phyloP scores from a whole-genome alignment of 2,888 invertebrate genomes.

The Acrobasis suavella region DNA sequence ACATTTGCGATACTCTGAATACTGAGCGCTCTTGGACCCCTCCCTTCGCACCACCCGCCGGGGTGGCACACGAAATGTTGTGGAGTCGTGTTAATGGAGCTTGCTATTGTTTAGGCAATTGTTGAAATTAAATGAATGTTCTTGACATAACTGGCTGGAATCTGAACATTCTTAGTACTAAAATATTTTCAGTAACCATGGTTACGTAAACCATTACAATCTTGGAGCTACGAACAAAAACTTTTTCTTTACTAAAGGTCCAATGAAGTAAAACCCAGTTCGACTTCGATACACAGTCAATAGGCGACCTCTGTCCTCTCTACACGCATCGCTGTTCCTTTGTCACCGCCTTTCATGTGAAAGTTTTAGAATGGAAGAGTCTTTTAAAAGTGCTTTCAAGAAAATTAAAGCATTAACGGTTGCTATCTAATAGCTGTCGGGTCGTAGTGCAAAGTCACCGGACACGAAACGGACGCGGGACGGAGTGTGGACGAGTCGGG shows the following conservation, averaged over 20 bases:
- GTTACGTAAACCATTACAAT: constrained; percentile 9
- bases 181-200: constrained; percentile 21
- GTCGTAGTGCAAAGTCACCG: constrained; percentile 31
- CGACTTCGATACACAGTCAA: constrained; percentile 24
- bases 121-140: constrained; percentile 45
- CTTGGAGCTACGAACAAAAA: not conserved
- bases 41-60: constrained; percentile 37
- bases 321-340: constrained; percentile 55
- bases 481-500: too few species aligned
- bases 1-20: constrained; percentile 83
- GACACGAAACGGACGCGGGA: constrained; percentile 24
- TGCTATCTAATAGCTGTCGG: constrained; percentile 53
- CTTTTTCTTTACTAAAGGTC: not conserved
- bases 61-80: constrained; percentile 51
- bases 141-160: constrained; percentile 34
- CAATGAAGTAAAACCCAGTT: constrained; percentile 20
- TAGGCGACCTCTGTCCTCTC: constrained; percentile 48
- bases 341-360: constrained; percentile 73
- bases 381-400: constrained; percentile 80
- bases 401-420: constrained; percentile 80
- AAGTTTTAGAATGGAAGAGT: constrained; percentile 78
- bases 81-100: constrained; percentile 55
- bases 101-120: constrained; percentile 47
- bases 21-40: constrained; percentile 74
- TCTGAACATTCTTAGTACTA: constrained; percentile 17